Evolutionary conservation across 35 echinoderm and acorn worm species (phyloP).

Genomic region (Lytechinus variegatus): DNA sequence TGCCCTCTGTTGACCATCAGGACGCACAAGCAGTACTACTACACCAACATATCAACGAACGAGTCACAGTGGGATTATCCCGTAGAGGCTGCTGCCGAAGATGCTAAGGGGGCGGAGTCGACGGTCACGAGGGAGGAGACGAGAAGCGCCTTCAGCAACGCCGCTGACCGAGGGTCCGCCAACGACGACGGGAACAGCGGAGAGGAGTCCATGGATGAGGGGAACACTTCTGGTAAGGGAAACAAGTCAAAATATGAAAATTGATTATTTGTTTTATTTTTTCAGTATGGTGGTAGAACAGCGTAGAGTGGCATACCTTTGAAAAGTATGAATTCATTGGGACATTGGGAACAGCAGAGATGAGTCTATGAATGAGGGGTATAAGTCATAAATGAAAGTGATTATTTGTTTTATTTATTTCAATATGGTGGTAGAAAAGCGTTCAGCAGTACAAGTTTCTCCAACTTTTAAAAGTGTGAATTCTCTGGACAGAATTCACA

Average conservation of each 20-base stretch:
- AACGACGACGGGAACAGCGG: slow-evolving; percentile 55
- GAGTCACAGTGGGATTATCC: slow-evolving; percentile 96
- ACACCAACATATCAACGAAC: slow-evolving; percentile 77
- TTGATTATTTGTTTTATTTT: too few species aligned
- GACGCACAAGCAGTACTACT: slow-evolving; percentile 95
- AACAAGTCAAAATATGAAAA: too few species aligned
- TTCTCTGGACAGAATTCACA: too few species aligned
- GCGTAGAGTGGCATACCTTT: too few species aligned
- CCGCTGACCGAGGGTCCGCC: not conserved
- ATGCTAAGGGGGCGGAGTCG: slow-evolving; percentile 41
- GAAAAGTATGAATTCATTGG: too few species aligned
- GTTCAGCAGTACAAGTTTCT: too few species aligned
- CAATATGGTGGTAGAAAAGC: too few species aligned
- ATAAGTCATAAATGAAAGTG: too few species aligned
- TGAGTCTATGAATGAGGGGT: slow-evolving; percentile 60
- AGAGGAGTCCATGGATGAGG: slow-evolving; percentile 69
- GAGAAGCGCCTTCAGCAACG: not conserved
- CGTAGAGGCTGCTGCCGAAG: slow-evolving; percentile 55
- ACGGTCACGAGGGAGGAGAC: slow-evolving; percentile 32
- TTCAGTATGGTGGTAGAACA: too few species aligned
- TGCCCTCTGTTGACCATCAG: slow-evolving; percentile 38
- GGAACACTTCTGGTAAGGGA: not conserved
- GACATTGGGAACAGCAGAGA: slow-evolving; percentile 58
- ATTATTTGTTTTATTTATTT: too few species aligned
- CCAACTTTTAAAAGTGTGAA: too few species aligned